Evolutionary conservation across 1,140 invertebrate species (phyloP).

Genomic region (Bombus waltoni): DNA sequence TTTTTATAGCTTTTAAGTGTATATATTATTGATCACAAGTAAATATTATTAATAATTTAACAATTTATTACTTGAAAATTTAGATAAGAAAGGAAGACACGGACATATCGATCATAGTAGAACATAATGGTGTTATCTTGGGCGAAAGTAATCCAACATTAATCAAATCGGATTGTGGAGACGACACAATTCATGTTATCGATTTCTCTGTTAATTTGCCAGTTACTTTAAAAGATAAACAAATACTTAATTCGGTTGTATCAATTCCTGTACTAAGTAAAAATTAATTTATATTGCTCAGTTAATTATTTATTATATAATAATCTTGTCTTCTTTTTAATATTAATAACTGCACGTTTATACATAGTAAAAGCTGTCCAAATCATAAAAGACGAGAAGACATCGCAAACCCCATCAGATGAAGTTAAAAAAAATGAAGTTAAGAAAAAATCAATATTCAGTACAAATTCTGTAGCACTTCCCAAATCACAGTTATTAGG

Average conservation of each 20-base stretch:
- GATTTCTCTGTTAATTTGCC: conserved; percentile 48
- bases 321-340: not conserved
- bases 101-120: conserved; percentile 46
- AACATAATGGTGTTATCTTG: conserved; percentile 58
- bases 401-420: not conserved
- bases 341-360: not conserved
- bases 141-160: conserved; percentile 56
- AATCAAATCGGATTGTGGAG: conserved; percentile 44
- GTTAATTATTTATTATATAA: not conserved
- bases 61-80: not conserved
- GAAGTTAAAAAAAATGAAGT: conserved; percentile 26
- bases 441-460: conserved; percentile 28
- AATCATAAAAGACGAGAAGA: not conserved
- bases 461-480: not conserved
- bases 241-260: conserved; percentile 45
- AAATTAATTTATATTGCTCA: not conserved
- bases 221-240: conserved; percentile 15
- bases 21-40: not conserved
- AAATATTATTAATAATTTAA: not conserved
- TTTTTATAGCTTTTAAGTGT: not conserved
- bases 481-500: conserved; percentile 39
- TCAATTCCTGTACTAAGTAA: conserved; percentile 67
- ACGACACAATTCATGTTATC: conserved; percentile 38
- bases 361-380: conserved; percentile 33
- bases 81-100: conserved; percentile 49